Conservation (phyloP, 1,140 invertebrate genomes). For the Rhizoglyphus robini region DNA sequence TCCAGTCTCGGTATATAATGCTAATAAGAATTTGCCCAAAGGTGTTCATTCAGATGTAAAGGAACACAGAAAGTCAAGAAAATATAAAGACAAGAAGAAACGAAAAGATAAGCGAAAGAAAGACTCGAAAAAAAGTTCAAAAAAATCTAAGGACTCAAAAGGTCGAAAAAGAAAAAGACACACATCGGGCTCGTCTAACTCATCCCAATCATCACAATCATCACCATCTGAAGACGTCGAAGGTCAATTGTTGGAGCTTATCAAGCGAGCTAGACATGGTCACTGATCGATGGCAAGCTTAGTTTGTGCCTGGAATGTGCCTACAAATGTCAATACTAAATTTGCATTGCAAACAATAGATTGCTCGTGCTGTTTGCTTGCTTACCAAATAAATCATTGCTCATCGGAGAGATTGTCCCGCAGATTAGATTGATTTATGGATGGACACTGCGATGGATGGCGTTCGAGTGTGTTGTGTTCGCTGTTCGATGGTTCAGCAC, state of each 20-base stretch:
- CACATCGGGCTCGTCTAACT: background rate
- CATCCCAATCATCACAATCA: background rate
- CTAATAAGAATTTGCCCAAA: too few relatives aligned
- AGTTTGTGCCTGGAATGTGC: background rate
- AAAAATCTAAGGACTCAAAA: background rate
- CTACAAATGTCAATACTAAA: background rate
- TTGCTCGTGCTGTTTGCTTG: background rate
- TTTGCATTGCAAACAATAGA: background rate
- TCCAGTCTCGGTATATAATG: too few relatives aligned
- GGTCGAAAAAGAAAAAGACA: constrained; percentile 1
- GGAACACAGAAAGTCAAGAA: background rate
- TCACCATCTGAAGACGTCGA: background rate
- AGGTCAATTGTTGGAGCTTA: background rate
- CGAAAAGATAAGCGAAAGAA: background rate
- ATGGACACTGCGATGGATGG: too few relatives aligned
- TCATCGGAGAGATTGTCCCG: background rate
- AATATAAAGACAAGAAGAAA: constrained; percentile 5
- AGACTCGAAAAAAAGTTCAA: background rate
- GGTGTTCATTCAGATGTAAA: too few relatives aligned
- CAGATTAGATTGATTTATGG: background rate
- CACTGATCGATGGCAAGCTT: background rate
- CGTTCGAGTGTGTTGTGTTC: too few relatives aligned
- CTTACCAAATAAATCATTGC: background rate
- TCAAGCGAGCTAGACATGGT: background rate
- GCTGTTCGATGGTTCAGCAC: too few relatives aligned